Evolutionary conservation across 2,888 invertebrate species (phyloP).

Genomic region (Malthinus seriepunctatus): DNA sequence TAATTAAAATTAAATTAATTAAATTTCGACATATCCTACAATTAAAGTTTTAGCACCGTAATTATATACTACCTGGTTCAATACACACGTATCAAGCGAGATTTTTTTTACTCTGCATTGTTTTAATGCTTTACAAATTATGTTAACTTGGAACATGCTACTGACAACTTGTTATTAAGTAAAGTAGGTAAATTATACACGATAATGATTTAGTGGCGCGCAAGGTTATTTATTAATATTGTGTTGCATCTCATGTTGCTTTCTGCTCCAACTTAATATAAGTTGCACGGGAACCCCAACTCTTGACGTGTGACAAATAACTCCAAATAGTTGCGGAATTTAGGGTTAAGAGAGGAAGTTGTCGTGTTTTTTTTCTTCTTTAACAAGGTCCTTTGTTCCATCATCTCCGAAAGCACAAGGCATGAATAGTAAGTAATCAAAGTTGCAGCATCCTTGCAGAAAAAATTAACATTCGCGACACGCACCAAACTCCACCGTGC

Average conservation of each 20-base stretch:
- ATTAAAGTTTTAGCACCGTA: conserved; percentile 18
- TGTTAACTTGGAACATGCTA: conserved; percentile 18
- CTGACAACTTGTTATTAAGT: conserved; percentile 28
- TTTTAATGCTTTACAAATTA: conserved; percentile 24
- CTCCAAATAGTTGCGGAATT: background rate
- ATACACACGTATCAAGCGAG: conserved; percentile 1
- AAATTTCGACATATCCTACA: conserved; percentile 16
- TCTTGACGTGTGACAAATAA: background rate
- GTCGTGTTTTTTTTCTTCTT: conserved; percentile 2
- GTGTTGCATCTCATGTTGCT: conserved; percentile 26
- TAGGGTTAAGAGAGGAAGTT: conserved; percentile 11
- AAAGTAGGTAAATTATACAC: conserved; percentile 26
- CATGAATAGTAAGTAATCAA: conserved; percentile 26
- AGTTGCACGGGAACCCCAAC: background rate
- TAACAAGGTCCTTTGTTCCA: conserved; percentile 22
- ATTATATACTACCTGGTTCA: conserved; percentile 6
- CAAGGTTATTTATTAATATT: conserved; percentile 27
- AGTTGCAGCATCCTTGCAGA: conserved; percentile 19
- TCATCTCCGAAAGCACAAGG: conserved; percentile 19
- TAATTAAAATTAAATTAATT: conserved; percentile 24
- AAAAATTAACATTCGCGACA: conserved; percentile 21
- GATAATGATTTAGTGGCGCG: conserved; percentile 25
- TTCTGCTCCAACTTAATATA: conserved; percentile 24
- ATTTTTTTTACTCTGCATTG: conserved; percentile 11
- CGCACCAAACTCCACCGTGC: conserved; percentile 12